phyloP scores from a whole-genome alignment of 2,888 invertebrate genomes.

The Resseliella maxima region DNA sequence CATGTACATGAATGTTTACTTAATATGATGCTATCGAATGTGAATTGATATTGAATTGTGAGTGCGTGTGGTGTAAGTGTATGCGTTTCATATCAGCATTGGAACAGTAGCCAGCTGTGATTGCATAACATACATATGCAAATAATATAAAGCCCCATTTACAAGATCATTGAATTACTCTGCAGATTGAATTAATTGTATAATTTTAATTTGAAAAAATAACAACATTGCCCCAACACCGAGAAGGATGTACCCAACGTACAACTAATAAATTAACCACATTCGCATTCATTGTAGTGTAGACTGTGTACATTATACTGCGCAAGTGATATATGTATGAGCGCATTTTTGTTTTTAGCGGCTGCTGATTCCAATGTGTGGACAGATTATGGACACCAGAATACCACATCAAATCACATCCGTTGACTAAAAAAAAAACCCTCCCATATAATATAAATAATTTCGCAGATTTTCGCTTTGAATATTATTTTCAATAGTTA shows the following conservation, averaged over 20 bases:
- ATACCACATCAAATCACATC: slow-evolving; percentile 14
- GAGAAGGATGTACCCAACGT: slow-evolving; percentile 30
- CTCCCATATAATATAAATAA: background rate
- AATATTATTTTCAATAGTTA: background rate
- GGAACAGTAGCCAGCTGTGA: background rate
- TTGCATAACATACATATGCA: background rate
- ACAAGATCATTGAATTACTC: slow-evolving; percentile 7
- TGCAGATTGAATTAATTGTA: slow-evolving; percentile 48
- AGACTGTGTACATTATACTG: background rate
- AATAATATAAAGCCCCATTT: slow-evolving; percentile 30
- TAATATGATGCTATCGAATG: background rate
- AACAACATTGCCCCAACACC: slow-evolving; percentile 10
- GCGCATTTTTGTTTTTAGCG: background rate
- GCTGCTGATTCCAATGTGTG: background rate
- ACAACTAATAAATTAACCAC: slow-evolving; percentile 48
- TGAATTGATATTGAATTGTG: background rate
- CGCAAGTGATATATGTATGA: background rate
- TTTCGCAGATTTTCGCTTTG: background rate
- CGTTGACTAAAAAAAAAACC: background rate
- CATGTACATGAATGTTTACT: slow-evolving; percentile 9
- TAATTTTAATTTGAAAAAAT: slow-evolving; percentile 26
- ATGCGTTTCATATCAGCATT: background rate
- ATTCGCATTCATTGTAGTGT: too few relatives aligned
- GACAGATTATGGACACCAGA: slow-evolving; percentile 46
- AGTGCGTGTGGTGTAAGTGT: background rate